phyloP scores from a whole-genome alignment of 2,888 invertebrate genomes.

The Cheilosia pagana region DNA sequence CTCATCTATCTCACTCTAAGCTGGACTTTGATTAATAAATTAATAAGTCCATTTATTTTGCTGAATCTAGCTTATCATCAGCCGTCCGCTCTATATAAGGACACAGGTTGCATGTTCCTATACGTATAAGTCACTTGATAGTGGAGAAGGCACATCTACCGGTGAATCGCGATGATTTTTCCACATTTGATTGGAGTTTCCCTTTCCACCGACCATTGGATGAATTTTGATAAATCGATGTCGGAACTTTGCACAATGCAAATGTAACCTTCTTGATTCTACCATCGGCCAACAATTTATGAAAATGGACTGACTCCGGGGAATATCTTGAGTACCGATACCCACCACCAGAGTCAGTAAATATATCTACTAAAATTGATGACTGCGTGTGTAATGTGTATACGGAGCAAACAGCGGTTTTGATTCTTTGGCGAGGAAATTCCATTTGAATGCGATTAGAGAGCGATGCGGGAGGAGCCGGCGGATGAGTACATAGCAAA shows the following conservation, averaged over 20 bases:
- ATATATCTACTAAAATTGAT: constrained; percentile 58
- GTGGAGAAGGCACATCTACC: constrained; percentile 30
- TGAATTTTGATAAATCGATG: constrained; percentile 67
- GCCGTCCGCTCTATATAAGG: neutral
- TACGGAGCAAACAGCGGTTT: constrained; percentile 8
- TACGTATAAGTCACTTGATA: constrained; percentile 22
- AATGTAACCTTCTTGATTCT: constrained; percentile 18
- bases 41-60: constrained; percentile 59
- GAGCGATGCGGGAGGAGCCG: neutral
- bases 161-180: constrained; percentile 49
- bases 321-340: constrained; percentile 7
- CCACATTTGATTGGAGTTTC: constrained; percentile 19
- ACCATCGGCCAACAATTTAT: constrained; percentile 18
- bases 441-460: constrained; percentile 56
- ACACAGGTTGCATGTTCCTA: neutral
- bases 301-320: constrained; percentile 29
- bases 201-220: constrained; percentile 13
- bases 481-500: neutral
- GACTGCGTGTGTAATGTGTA: constrained; percentile 14
- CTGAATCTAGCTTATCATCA: constrained; percentile 17
- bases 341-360: constrained; percentile 19
- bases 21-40: constrained; percentile 55
- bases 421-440: constrained; percentile 29
- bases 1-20: neutral
- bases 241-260: constrained; percentile 68